Evolutionary conservation across 2,113 vertebrate species (phyloP).

Genomic region (Nothocercus julius): DNA sequence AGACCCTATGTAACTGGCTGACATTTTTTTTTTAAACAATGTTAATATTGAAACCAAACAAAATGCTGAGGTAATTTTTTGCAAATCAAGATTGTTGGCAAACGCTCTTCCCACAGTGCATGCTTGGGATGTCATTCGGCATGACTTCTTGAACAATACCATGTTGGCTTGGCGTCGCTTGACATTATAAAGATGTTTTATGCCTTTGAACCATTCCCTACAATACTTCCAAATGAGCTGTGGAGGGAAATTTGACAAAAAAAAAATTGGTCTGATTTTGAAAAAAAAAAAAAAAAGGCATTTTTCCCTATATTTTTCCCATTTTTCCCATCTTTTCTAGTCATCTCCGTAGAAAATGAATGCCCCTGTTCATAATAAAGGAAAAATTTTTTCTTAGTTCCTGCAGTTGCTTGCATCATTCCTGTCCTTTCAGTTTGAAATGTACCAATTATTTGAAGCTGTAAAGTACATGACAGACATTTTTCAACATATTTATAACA

Average conservation of each 20-base stretch:
- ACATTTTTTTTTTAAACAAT: not conserved
- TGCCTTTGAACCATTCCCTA: not conserved
- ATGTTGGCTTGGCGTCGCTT: not conserved
- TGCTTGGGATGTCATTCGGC: not conserved
- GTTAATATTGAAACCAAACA: constrained; percentile 15
- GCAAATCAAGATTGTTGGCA: constrained; percentile 14
- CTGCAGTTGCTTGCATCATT: not conserved
- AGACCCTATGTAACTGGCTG: not conserved
- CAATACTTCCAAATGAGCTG: not conserved
- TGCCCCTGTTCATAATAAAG: not conserved
- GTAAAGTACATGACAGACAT: not conserved
- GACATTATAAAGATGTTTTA: not conserved
- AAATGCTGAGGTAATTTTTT: constrained; percentile 23
- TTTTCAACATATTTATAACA: not conserved
- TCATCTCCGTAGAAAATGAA: not conserved
- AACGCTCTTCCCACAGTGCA: not conserved
- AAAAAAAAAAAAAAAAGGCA: not conserved
- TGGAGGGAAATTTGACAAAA: not conserved
- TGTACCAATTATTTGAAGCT: not conserved
- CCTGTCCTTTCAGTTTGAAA: not conserved
- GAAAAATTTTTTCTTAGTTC: not conserved
- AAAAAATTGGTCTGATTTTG: not conserved
- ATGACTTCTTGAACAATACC: not conserved
- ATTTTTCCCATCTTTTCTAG: not conserved
- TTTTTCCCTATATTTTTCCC: not conserved